phyloP scores from a whole-genome alignment of 2,888 invertebrate species.

The Hypercompe scribonia region DNA sequence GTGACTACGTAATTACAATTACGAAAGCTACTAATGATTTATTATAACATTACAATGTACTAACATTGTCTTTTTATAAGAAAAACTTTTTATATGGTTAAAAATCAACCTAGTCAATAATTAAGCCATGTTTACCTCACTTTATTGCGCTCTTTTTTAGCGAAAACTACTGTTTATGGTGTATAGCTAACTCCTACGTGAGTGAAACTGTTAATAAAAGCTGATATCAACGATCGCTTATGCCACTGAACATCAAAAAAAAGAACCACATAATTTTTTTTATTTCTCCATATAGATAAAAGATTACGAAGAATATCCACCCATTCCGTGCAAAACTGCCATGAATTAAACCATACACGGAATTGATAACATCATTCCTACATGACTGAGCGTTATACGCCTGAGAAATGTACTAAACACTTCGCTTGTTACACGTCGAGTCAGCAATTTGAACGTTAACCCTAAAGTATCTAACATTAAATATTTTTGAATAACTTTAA shows the following conservation, averaged over 20 bases:
- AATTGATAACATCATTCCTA: conserved; percentile 23
- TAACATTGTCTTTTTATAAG: no score
- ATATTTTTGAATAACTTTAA: background rate
- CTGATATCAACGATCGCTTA: background rate
- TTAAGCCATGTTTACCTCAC: no score
- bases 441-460: background rate
- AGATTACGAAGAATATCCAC: conserved; percentile 25
- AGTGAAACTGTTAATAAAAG: background rate
- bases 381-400: conserved; percentile 22
- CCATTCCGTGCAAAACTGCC: conserved; percentile 60
- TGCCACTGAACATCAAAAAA: background rate
- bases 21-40: no score
- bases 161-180: background rate
- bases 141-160: background rate
- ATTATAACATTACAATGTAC: no score
- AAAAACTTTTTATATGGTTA: no score
- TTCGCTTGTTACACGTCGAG: background rate
- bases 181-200: background rate
- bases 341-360: conserved; percentile 57
- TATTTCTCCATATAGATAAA: conserved; percentile 6
- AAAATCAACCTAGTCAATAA: no score
- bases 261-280: background rate
- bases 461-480: background rate
- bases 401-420: conserved; percentile 2
- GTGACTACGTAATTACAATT: no score